Conservation (phyloP, 1,140 invertebrate species). For the Aleiodes sp. region DNA sequence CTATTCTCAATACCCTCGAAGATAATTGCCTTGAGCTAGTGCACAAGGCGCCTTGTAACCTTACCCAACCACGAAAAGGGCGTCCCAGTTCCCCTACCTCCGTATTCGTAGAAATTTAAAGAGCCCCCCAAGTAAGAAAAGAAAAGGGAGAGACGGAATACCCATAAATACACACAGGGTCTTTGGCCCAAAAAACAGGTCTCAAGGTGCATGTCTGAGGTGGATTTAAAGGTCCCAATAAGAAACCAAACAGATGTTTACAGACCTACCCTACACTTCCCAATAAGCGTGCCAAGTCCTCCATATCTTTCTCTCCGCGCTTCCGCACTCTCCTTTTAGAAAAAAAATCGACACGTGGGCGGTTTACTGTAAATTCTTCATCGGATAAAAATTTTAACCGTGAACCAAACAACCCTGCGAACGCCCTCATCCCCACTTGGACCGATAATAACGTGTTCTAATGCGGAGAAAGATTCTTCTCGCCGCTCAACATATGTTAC, state of each 20-base stretch:
- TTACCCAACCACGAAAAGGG: not conserved
- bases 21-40: not conserved
- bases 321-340: not conserved
- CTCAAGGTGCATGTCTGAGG: conserved; percentile 57
- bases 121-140: conserved; percentile 18
- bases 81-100: conserved; percentile 28
- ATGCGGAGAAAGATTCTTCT: conserved; percentile 44
- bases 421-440: conserved; percentile 19
- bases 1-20: no score
- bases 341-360: conserved; percentile 2
- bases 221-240: conserved; percentile 54
- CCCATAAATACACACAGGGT: no score
- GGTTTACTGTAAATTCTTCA: not conserved
- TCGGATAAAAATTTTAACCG: no score
- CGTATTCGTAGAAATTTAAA: conserved; percentile 3
- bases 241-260: conserved; percentile 45
- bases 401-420: conserved; percentile 7
- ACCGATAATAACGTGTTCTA: conserved; percentile 57
- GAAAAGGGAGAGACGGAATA: conserved; percentile 7
- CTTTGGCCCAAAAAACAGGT: conserved; percentile 53
- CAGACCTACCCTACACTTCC: conserved; percentile 40
- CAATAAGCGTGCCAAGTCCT: not conserved
- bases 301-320: not conserved
- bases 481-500: conserved; percentile 59
- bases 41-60: not conserved